Percentiles rank a stretch among this genome's conserved stretches.
These are phyloP conservation scores for Misgurnus anguillicaudatus DNA, from an alignment of 2,113 vertebrate genomes.

Conservation along the genomic window DNA sequence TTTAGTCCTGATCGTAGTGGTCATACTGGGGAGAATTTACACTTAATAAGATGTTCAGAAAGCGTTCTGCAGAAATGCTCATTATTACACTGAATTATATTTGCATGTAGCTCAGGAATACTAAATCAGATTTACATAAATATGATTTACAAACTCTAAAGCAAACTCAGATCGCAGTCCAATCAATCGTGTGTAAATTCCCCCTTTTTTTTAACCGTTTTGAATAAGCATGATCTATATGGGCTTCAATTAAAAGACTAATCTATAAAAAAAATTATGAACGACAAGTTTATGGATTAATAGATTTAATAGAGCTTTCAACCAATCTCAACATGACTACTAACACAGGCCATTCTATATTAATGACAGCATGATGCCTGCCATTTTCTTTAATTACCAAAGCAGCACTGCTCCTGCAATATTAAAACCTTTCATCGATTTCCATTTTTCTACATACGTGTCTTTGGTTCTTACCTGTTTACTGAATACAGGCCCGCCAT, in stretches of 20 bases:
- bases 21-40: too few species aligned
- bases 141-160: conserved; percentile 3
- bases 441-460: conserved; percentile 76
- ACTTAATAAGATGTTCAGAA: too few species aligned
- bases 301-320: conserved; percentile 24
- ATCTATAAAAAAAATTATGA: conserved; percentile 3
- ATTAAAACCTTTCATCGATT: conserved; percentile 87
- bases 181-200: neutral
- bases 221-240: neutral
- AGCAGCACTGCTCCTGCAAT: conserved; percentile 71
- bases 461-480: conserved; percentile 67
- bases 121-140: too few species aligned
- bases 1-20: too few species aligned
- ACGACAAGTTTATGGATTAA: conserved; percentile 4
- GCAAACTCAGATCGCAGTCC: conserved; percentile 11
- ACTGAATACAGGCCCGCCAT: conserved; percentile 70
- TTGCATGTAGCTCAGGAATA: too few species aligned
- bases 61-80: too few species aligned
- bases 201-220: neutral
- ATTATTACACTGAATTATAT: too few species aligned
- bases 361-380: conserved; percentile 59
- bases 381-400: conserved; percentile 74
- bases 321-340: conserved; percentile 17
- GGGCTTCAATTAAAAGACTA: neutral
- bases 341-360: conserved; percentile 43